These are phyloP conservation scores for Xestia ashworthii DNA, from an alignment of 2,888 invertebrate species.

Conservation along the genomic window DNA sequence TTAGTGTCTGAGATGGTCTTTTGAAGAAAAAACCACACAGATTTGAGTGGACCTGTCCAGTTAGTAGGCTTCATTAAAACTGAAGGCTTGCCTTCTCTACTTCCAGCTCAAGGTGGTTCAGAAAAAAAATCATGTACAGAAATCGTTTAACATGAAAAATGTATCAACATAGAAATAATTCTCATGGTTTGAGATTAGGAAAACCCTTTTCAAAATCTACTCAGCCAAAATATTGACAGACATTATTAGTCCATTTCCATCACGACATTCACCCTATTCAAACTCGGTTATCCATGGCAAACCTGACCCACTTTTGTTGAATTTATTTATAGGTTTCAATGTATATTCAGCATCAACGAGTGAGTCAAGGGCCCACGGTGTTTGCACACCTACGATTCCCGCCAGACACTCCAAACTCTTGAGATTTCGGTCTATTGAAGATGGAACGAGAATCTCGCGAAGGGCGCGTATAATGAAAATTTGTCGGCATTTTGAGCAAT, in stretches of 20 bases:
- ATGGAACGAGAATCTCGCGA: constrained; percentile 41
- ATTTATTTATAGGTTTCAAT: constrained; percentile 65
- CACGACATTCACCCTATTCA: constrained; percentile 31
- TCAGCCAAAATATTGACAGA: constrained; percentile 27
- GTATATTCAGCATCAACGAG: constrained; percentile 56
- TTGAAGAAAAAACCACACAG: too few species aligned
- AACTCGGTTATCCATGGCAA: constrained; percentile 43
- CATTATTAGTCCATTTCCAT: constrained; percentile 37
- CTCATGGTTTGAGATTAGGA: background rate
- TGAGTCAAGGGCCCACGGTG: constrained; percentile 55
- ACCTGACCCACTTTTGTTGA: constrained; percentile 54
- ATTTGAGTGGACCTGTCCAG: too few species aligned
- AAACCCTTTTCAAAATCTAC: background rate
- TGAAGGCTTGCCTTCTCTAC: too few species aligned
- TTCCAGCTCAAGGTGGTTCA: too few species aligned
- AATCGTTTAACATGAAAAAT: background rate
- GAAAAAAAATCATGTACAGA: background rate
- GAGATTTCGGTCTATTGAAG: constrained; percentile 56
- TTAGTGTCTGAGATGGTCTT: too few species aligned
- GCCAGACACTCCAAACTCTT: constrained; percentile 52
- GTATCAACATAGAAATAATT: background rate
- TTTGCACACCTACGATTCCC: constrained; percentile 63
- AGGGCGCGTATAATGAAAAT: constrained; percentile 48
- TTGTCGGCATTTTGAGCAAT: constrained; percentile 47
- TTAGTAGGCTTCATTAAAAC: too few species aligned